Evolutionary conservation across 2,113 vertebrate species (phyloP).

Genomic region (Cepphus grylle): DNA sequence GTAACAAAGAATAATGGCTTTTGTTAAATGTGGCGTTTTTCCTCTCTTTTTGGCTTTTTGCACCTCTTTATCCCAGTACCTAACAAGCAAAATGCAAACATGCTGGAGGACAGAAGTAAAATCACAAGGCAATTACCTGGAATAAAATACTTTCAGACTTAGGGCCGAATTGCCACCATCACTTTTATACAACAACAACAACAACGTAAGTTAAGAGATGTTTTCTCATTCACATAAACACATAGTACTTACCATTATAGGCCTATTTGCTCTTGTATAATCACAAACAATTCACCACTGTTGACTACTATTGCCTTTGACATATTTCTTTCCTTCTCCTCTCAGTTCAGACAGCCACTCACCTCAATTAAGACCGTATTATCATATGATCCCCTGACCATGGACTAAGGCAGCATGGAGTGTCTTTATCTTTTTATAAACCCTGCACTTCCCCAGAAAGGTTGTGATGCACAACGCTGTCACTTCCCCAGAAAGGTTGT

Average conservation of each 20-base stretch:
- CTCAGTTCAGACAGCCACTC: background rate
- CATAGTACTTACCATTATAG: rapidly evolving
- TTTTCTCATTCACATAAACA: background rate
- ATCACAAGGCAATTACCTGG: background rate
- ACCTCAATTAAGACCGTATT: background rate
- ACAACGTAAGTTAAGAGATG: background rate
- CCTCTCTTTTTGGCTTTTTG: conserved; percentile 79
- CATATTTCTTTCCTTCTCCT: background rate
- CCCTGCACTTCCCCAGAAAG: background rate
- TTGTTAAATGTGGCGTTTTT: conserved; percentile 79
- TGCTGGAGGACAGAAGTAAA: background rate
- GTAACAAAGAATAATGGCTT: conserved; percentile 86
- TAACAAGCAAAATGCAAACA: conserved; percentile 48
- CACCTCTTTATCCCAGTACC: conserved; percentile 88
- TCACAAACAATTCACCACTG: background rate
- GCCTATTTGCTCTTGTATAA: background rate
- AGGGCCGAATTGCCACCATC: background rate
- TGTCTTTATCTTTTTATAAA: background rate
- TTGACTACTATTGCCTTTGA: background rate
- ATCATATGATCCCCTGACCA: background rate
- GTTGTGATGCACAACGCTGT: background rate
- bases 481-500: background rate
- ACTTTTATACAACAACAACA: background rate
- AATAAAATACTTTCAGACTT: background rate
- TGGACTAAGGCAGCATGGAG: background rate